Evolutionary conservation across 2,797 vertebrate genomes (phyloP), one percentile per base, ranked within the genome.

Genomic region (Adrianichthys oophorus): DNA sequence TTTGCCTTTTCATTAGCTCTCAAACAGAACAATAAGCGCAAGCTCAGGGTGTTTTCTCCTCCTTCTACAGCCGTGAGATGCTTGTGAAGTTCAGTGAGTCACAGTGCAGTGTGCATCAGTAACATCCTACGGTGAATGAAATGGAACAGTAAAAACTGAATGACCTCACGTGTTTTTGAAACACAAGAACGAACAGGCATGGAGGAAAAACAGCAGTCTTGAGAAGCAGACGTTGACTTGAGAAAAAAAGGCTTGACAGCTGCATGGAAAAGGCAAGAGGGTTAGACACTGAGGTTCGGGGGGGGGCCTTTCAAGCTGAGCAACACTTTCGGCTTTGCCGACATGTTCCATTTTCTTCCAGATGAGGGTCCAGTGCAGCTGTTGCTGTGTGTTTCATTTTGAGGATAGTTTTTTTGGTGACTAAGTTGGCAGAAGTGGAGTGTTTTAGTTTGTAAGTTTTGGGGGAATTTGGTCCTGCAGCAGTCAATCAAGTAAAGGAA

Each of bases 281-380:
- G 48, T 37, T 15, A 7, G 55, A 44, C 62, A 42, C 1, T 42
- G 37, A 52, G 68, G 63, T 52, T 42, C 40, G 5, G 53, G 48
- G 60, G 59, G 59, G 63, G 61, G 74, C 74, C 59, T 82, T 85
- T 88, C 70, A 71, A 81, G 80, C 76, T 52, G 62, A 90, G 85
- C 77, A 68, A 82, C 71, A 66, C 74, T 77, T 84, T 92, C 72
- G 65, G 79, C 85, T 78, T 71, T 73, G 66, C 84, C 84, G 89
- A 89, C 90, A 90, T 60, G 79, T 88, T 79, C 80, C 76, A 84
- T 80, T 76, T 85, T 70, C 72, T 81, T 37, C 82, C 74, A 73
- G 7, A 70, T 12, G 77, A 89, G 87, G 8, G 44, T 75, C 76
- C 66, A 1, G 0, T 73, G 88, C 92, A 93, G 92, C 92, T 92